Evolutionary conservation across 2,888 invertebrate genomes (phyloP).

Genomic region (Idaea straminata): DNA sequence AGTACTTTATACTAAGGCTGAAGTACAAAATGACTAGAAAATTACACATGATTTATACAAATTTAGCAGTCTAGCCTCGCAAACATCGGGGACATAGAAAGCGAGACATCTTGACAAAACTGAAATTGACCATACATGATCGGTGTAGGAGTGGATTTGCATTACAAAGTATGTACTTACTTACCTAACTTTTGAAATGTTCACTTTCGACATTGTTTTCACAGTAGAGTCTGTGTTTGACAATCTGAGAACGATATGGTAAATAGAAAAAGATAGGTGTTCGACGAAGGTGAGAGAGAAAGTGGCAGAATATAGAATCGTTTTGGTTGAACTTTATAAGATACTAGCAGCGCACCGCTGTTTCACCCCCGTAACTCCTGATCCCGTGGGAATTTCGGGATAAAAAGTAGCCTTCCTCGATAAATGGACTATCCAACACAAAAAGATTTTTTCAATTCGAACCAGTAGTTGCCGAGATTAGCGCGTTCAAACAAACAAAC

Average conservation of each 20-base stretch:
- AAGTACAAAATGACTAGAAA: constrained; percentile 3
- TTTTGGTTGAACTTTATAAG: no score
- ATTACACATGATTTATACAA: constrained; percentile 38
- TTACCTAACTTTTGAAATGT: constrained; percentile 32
- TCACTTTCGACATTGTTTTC: constrained; percentile 49
- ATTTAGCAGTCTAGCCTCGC: constrained; percentile 56
- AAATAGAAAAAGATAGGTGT: neutral
- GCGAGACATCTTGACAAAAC: constrained; percentile 63
- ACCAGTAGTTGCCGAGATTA: no score
- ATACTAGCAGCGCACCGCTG: no score
- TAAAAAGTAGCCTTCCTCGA: no score
- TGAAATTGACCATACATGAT: constrained; percentile 61
- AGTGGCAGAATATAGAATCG: neutral
- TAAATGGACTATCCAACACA: no score
- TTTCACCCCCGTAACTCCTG: no score
- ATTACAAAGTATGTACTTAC: constrained; percentile 58
- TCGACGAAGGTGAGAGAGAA: neutral
- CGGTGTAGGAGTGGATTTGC: constrained; percentile 58
- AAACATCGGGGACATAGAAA: constrained; percentile 67
- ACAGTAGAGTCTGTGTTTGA: constrained; percentile 24
- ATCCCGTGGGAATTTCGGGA: no score
- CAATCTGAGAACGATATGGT: constrained; percentile 9
- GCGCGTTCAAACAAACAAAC: no score
- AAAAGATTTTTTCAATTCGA: no score
- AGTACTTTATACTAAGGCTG: neutral